Evolutionary conservation across 2,113 vertebrate species (phyloP).

Genomic region (Brachyhypopomus occidentalis): DNA sequence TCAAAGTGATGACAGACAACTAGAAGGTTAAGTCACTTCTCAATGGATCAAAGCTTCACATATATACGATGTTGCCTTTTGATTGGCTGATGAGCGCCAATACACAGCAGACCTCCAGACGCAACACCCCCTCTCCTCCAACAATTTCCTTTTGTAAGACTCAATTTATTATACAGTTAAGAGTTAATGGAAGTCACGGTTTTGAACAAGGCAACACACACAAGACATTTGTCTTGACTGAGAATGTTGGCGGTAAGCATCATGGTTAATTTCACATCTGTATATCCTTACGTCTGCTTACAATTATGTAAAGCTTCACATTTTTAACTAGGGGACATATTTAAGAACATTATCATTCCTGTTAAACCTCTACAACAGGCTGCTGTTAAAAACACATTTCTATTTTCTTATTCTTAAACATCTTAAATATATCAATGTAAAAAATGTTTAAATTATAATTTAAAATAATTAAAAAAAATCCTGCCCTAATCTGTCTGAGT

Average conservation of each 20-base stretch:
- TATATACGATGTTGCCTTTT: background rate
- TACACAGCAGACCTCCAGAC: background rate
- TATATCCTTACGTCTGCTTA: background rate
- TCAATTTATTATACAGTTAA: background rate
- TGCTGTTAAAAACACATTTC: too few relatives aligned
- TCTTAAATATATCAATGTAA: background rate
- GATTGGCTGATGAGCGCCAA: constrained; percentile 15
- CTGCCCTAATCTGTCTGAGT: constrained; percentile 19
- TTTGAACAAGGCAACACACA: background rate
- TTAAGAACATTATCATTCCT: background rate
- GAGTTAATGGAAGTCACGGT: constrained; percentile 1
- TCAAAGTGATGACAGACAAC: background rate
- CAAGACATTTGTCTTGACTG: background rate
- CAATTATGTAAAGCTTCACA: background rate
- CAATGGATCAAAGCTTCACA: constrained; percentile 1
- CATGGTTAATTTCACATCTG: background rate
- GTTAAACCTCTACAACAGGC: background rate
- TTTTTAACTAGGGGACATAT: too few relatives aligned
- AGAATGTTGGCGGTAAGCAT: background rate
- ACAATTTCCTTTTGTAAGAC: constrained; percentile 8
- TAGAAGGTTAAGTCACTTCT: constrained; percentile 12
- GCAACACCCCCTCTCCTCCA: background rate
- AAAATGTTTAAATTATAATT: background rate
- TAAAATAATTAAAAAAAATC: background rate
- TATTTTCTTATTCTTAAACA: background rate